Evolutionary conservation across 2,888 invertebrate genomes (phyloP).

Genomic region (Poecilobothrus nobilitatus): DNA sequence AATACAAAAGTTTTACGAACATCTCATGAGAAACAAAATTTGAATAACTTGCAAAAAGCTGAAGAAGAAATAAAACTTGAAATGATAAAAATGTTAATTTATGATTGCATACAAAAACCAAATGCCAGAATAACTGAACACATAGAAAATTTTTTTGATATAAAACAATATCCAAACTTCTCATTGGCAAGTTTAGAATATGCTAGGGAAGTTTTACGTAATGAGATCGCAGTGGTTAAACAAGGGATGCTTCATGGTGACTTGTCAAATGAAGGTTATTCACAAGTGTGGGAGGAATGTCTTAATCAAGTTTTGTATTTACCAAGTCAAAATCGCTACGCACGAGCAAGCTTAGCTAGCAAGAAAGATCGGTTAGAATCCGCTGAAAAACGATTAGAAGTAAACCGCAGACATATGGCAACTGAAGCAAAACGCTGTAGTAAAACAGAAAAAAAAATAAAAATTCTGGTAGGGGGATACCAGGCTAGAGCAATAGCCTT

Average conservation of each 20-base stretch:
- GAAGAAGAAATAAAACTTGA: conserved; percentile 94
- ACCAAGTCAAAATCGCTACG: conserved; percentile 86
- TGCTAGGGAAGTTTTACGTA: conserved; percentile 57
- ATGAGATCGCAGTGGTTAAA: conserved; percentile 85
- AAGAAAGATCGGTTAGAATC: conserved; percentile 95
- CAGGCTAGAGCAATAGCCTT: conserved; percentile 73
- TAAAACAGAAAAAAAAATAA: conserved; percentile 95
- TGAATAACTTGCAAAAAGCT: conserved; percentile 84
- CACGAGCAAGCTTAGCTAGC: conserved; percentile 86
- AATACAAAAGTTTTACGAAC: conserved; percentile 75
- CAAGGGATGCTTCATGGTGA: conserved; percentile 95
- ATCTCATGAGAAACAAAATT: conserved; percentile 61
- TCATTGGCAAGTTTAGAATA: conserved; percentile 56
- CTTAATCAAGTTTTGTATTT: conserved; percentile 84
- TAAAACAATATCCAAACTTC: conserved; percentile 74
- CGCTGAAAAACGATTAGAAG: conserved; percentile 82
- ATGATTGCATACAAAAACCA: conserved; percentile 77
- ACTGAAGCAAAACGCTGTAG: conserved; percentile 93
- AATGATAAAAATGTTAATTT: conserved; percentile 92
- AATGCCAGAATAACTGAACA: conserved; percentile 47
- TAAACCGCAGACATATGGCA: conserved; percentile 92
- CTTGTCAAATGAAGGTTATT: conserved; percentile 80
- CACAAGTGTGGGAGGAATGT: conserved; percentile 97
- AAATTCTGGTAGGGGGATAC: conserved; percentile 90
- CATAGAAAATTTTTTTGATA: conserved; percentile 73